Conservation (phyloP, 2,113 vertebrate species). For the Eudyptes chrysolophus region DNA sequence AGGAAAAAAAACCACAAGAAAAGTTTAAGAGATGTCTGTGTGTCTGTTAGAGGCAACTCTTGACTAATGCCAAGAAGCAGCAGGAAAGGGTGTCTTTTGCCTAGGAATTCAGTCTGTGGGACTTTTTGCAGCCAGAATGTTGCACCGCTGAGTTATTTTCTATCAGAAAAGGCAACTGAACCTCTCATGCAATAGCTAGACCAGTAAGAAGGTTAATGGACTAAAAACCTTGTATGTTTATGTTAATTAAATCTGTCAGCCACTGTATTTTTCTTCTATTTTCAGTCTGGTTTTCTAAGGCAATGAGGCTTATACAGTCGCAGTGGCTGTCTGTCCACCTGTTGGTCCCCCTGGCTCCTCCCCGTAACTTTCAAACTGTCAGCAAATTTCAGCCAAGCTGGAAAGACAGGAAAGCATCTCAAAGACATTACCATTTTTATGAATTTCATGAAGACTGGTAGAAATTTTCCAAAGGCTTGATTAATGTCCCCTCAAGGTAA, state of each 20-base stretch:
- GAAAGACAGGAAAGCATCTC: background rate
- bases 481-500: background rate
- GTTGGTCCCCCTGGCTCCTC: background rate
- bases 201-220: background rate
- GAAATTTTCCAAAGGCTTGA: background rate
- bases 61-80: background rate
- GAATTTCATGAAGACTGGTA: background rate
- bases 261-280: conserved; percentile 7
- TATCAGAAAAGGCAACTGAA: background rate
- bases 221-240: background rate
- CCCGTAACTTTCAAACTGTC: background rate
- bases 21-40: background rate
- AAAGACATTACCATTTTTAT: background rate
- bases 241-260: background rate
- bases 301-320: background rate
- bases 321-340: conserved; percentile 13
- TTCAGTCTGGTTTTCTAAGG: background rate
- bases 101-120: background rate
- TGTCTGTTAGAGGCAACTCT: background rate
- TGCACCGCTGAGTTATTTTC: background rate
- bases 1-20: background rate
- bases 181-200: background rate
- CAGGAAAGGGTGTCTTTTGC: background rate
- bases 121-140: background rate
- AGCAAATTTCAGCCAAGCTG: background rate